A percentile compares a stretch with the other conserved stretches of the same genome.
Conservation (phyloP, 2,888 invertebrate genomes). For the Cataglyphis cursor region DNA sequence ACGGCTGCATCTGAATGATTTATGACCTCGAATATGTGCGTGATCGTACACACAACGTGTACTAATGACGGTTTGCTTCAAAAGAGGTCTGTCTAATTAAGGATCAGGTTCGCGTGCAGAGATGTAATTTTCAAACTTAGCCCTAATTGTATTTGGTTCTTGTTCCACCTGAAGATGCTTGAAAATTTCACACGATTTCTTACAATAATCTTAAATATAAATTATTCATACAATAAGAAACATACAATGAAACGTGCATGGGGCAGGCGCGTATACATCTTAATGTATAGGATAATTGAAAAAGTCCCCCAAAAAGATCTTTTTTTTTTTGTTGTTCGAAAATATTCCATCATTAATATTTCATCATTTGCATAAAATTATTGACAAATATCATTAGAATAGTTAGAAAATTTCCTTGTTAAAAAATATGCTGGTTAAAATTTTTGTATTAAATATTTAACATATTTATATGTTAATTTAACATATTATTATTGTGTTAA, state of each 20-base stretch:
- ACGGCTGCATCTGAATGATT: conserved; percentile 29
- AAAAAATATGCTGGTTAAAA: too few species aligned
- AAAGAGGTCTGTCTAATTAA: conserved; percentile 24
- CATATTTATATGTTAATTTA: too few species aligned
- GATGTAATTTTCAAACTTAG: background rate
- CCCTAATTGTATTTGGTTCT: background rate
- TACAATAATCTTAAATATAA: background rate
- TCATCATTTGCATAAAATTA: background rate
- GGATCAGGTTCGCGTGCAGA: conserved; percentile 11
- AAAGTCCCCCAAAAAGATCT: background rate
- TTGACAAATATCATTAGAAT: background rate
- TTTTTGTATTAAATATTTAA: too few species aligned
- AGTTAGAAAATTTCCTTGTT: too few species aligned
- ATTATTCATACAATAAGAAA: background rate
- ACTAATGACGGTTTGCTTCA: background rate
- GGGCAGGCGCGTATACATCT: background rate
- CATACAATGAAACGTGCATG: background rate
- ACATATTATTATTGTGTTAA: too few species aligned
- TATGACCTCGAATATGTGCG: conserved; percentile 18
- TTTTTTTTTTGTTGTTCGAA: background rate
- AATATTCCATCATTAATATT: background rate
- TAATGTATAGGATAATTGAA: background rate
- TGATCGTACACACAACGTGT: background rate
- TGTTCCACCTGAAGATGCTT: background rate
- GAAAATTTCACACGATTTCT: background rate